Base-by-base conservation (phyloP, 2,888 invertebrate species). In the Serrognathus titanus region DNA sequence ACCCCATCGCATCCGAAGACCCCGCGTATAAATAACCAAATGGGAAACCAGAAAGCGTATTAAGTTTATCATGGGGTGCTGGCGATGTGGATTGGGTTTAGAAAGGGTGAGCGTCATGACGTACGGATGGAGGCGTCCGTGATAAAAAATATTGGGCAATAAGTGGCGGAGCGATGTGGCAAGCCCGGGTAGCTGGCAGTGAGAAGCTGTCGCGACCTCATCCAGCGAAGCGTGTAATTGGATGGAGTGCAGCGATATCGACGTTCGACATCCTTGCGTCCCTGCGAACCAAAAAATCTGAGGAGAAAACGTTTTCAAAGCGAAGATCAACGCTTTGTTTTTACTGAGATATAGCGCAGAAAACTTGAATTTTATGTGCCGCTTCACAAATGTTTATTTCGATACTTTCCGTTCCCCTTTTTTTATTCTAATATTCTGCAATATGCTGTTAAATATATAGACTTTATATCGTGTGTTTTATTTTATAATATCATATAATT, bases 191-290 rank as follows among this genome's bases (percentile, higher is more conserved):
- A 55, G 61, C 65, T 65, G 69, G 69, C 73, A 71, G 74, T 72
- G 75, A 72, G 74, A 75, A 75, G 71, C 75, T 75, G 75, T 75
- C 75, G 74, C 73, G 71, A 74, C 73, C 74, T 75, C 73, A 74
- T 70, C 69, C 73, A 71, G 66, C 71, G 70, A 67, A 74, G 70
- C 75, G 72, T 75, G 74, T 75, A 75, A 75, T 75, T 75, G 75
- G 74, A 75, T 74, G 66, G 74, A 72, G 72, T 71, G 73, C 69
- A 67, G 68, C 67, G 66, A 68, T 70, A 72, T 72, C 71, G 71
- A 71, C 71, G 56, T 63, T 53, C 40, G 60, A 63, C 63, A 59
- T 61, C 55, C 60, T 58, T 43, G 43, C 43, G 16, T 58, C 56
- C 52, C 62, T 60, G 51, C 58, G 38, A 49, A 60, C 59, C 56